Base-by-base conservation (phyloP, 1,140 invertebrate species). In the Tribolium castaneum region DNA sequence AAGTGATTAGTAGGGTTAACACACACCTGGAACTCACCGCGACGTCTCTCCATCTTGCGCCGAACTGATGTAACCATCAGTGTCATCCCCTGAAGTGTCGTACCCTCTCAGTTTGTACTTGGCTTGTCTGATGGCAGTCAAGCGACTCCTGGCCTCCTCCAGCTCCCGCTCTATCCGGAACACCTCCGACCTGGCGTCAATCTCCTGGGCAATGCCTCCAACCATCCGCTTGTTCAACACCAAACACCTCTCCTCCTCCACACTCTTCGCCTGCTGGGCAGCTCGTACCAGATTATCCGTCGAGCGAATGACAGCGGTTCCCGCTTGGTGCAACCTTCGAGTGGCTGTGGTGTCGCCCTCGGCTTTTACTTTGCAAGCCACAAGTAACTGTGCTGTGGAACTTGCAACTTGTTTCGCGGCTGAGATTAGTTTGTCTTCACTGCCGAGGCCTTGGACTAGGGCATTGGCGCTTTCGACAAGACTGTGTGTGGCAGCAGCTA, bases 321-420 rank as follows among this genome's bases (percentile, higher is more conserved):
- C 98, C 6, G 98, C 98, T 16, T 94, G 91, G 88, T 98, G 96
- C 13, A 99, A 88, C n/a, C 97, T 91, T 77, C 97, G 93, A 35
- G 98, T 99, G 9, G 95, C 94, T 80, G 96, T 95, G 25, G 96
- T 97, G 73, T 97, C 95, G 0, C 96, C 95, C 88, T 99, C 98
- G 0, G 98, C 97, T 88, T 99, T 99, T 22, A 92, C 97, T 90
- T 99, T 99, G 87, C 98, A 99, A 2, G 98, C 98, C 19, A 99
- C 97, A 14, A 99, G 87, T 51, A 99, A 88, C 83, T 99, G 98
- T 1, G 98, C 98, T 0, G 98, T 99, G 0, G 96, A 98, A 22
- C 95, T 96, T 1, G 98, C 98, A 0, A 99, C 98, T 88, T 97
- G 98, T 86, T 99, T 98, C 3, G 98, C 98, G 50, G 97, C 95